A percentile compares a stretch with the other conserved stretches of the same genome.
These are phyloP conservation scores for Hydrolagus colliei DNA, from an alignment of 2,797 vertebrate species.

Conservation along the genomic window DNA sequence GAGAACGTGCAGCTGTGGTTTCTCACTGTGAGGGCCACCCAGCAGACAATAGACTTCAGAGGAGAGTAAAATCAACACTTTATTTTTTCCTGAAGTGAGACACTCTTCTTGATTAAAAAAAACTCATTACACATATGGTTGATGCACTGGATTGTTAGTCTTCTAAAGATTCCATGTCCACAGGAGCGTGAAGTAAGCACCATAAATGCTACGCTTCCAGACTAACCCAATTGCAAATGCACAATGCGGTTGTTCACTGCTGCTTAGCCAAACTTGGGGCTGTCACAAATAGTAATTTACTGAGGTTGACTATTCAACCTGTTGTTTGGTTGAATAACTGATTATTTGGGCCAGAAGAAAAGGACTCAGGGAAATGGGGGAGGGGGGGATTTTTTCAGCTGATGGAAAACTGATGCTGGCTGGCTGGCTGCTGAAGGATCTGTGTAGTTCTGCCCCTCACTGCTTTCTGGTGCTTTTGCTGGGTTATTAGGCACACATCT, in stretches of 20 bases:
- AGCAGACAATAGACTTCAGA: not conserved
- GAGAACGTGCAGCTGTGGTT: not conserved
- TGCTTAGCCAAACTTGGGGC: constrained; percentile 25
- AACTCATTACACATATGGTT: constrained; percentile 32
- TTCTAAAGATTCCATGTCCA: constrained; percentile 31
- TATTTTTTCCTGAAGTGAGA: constrained; percentile 24
- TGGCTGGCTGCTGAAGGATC: constrained; percentile 23
- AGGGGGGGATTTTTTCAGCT: constrained; percentile 8
- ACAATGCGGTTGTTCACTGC: constrained; percentile 22
- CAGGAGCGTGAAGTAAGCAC: constrained; percentile 30
- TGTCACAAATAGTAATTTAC: constrained; percentile 28
- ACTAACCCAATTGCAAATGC: constrained; percentile 28
- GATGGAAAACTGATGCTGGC: constrained; percentile 2
- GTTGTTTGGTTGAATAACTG: constrained; percentile 21
- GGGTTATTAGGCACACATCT: constrained; percentile 32
- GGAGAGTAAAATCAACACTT: constrained; percentile 13
- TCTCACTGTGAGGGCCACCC: not conserved
- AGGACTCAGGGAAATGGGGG: not conserved
- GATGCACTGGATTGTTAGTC: constrained; percentile 32
- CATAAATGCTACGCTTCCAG: constrained; percentile 26
- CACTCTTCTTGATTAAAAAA: constrained; percentile 29
- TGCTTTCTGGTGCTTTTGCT: constrained; percentile 29
- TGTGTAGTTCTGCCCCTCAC: constrained; percentile 21
- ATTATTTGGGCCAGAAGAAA: constrained; percentile 27
- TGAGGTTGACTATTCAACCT: constrained; percentile 28